These are phyloP conservation scores for Cataglyphis cursor DNA, from an alignment of 2,888 invertebrate species.

Conservation along the genomic window DNA sequence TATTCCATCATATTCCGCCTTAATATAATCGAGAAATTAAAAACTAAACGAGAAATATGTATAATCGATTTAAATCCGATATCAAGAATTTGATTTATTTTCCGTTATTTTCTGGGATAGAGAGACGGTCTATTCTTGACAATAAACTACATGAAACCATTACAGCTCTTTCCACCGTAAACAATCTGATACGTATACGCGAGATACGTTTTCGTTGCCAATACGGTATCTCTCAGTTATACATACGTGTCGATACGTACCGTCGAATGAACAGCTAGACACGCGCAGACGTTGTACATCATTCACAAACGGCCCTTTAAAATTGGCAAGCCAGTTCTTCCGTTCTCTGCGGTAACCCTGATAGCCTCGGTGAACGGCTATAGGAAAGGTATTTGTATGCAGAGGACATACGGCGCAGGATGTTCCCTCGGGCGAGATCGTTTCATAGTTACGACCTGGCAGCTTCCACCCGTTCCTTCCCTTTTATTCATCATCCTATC, in stretches of 20 bases:
- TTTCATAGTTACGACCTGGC: constrained; percentile 64
- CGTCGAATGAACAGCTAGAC: constrained; percentile 48
- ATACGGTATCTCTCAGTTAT: constrained; percentile 2
- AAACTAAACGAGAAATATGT: not conserved
- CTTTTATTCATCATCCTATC: constrained; percentile 43
- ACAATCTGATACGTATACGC: constrained; percentile 28
- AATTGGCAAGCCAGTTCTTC: constrained; percentile 65
- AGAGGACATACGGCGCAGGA: constrained; percentile 73
- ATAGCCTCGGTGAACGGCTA: constrained; percentile 58
- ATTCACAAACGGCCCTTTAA: constrained; percentile 63
- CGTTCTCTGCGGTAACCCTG: constrained; percentile 47
- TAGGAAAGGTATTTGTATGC: constrained; percentile 76
- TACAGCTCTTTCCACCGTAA: constrained; percentile 40
- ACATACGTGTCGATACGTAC: constrained; percentile 26
- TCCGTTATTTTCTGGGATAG: constrained; percentile 21
- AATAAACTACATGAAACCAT: constrained; percentile 48
- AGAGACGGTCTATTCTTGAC: constrained; percentile 9
- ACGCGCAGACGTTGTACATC: constrained; percentile 64
- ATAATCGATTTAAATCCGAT: constrained; percentile 41
- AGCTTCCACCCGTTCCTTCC: constrained; percentile 30
- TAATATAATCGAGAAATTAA: constrained; percentile 37
- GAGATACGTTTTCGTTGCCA: constrained; percentile 36
- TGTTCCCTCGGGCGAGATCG: constrained; percentile 69
- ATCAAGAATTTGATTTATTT: constrained; percentile 36
- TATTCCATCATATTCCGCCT: constrained; percentile 3